Conservation (phyloP, 2,797 vertebrate genomes). For the Acipenser ruthenus region DNA sequence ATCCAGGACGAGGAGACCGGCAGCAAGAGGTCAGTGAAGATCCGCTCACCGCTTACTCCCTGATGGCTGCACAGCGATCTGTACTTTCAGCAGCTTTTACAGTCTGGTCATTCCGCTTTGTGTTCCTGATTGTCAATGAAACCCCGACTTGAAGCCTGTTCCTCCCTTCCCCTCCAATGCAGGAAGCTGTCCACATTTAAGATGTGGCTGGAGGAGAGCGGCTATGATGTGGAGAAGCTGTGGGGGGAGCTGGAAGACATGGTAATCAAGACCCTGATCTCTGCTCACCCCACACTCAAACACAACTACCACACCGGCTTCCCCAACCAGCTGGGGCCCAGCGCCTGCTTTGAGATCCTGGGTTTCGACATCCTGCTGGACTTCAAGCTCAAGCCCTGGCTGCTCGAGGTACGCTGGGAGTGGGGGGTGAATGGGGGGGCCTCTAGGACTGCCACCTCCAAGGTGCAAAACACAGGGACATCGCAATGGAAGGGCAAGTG, state of each 20-base stretch:
- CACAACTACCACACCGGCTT: constrained; percentile 66
- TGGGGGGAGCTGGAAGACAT: constrained; percentile 60
- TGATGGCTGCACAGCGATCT: neutral
- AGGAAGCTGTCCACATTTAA: constrained; percentile 64
- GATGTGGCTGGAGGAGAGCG: constrained; percentile 46
- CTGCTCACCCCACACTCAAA: constrained; percentile 55
- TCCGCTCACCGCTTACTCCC: neutral
- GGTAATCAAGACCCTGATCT: constrained; percentile 63
- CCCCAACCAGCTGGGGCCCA: constrained; percentile 37
- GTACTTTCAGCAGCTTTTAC: neutral
- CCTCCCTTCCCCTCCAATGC: constrained; percentile 25
- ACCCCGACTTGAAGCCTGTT: constrained; percentile 9
- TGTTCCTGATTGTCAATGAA: constrained; percentile 8
- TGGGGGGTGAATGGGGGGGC: neutral
- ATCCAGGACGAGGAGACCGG: constrained; percentile 45
- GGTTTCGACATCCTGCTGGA: constrained; percentile 65
- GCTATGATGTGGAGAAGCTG: constrained; percentile 43
- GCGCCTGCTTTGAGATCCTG: constrained; percentile 67
- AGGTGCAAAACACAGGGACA: no score
- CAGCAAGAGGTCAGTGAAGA: constrained; percentile 56
- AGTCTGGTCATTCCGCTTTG: neutral
- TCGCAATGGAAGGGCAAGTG: no score
- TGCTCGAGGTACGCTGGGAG: constrained; percentile 53
- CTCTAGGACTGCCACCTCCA: neutral
- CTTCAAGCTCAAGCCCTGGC: constrained; percentile 60